Evolutionary conservation across 2,888 invertebrate species (phyloP), one percentile per base, ranked within the genome.

Genomic region (Julus scanicus): DNA sequence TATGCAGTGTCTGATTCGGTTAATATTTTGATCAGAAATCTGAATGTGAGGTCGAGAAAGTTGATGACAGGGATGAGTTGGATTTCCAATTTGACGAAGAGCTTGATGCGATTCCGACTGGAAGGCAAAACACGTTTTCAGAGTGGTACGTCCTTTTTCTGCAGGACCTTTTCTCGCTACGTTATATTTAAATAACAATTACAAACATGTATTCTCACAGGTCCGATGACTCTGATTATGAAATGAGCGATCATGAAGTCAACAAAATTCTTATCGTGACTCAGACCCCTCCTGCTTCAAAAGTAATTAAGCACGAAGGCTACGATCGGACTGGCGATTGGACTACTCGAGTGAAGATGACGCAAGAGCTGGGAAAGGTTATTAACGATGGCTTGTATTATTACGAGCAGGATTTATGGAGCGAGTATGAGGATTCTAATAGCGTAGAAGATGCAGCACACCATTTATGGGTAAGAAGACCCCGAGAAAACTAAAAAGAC

Each of bases 41-140:
- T 29, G 89, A 85, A 29, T 85, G 85, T 49, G 85, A 85, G 11
- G 53, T 49, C 17, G 89, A 87, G 15, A 89, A 89, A 11, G 29
- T 87, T 84, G 90, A 89, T 89, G 93, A 93, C 90, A 94, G 95
- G 90, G 98, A 98, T 93, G 98, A 98, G 92, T 93, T 98, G 90
- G 97, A 98, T 92, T 99, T 99, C 93, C 97, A 98, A 93, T 97
- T 99, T 92, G 99, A 99, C 92, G 99, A 99, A 93, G 99, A 99
- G 92, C 93, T 98, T 89, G 97, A 97, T 89, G 93, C 90, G 44
- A 89, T 90, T 20, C 96, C 96, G 1, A 95, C 95, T 89, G 97
- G 96, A 29, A 93, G 97, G 89, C 95, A 95, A 87, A 97, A 97
- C 93, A 96, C 95, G 90, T 96, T 97, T 93, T 95, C 96, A 90